Evolutionary conservation across 1,140 invertebrate genomes (phyloP), one percentile per base, ranked within the genome.

Genomic region (Drosophila tristis): DNA sequence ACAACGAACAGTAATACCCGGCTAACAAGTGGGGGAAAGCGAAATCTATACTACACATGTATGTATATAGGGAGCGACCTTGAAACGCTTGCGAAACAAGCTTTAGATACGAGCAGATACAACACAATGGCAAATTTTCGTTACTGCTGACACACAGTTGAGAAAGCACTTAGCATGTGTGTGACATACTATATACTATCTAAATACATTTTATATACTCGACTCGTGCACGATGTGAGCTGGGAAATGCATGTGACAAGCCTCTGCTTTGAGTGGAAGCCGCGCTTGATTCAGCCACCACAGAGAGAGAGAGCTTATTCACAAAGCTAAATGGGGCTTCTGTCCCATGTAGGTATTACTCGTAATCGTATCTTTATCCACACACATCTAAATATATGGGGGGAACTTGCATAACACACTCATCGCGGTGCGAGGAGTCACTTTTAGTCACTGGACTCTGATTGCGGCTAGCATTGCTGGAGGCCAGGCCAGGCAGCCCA

Each of bases 71-170:
- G 71, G 71, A 55, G 44, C 49, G 72, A 75, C 72, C 72, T 75
- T 75, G 72, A 66, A 74, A 75, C 56, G 72, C 72, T 74, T 74
- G 72, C 71, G 54, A 74, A 74, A 74, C 72, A 74, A 74, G 50
- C 68, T 42, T 26, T 39, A 59, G 29, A 74, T 66, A 74, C 29
- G 9, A 35, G 48, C 74, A 59, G 71, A 74, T 50, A 74, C 51
- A 74, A 74, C 58, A 65, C 66, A 23, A 57, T 54, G 43, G 55
- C 67, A 58, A 58, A 39, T 39, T 53, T 65, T 74, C 60, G 48
- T 63, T 63, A 64, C 60, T 74, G 60, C 74, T 75, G 72, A 75
- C 72, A 74, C 61, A 65, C 62, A 74, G 60, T 48, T 48, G 72
- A 55, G 72, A 74, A 74, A 65, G 45, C 51, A 57, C 61, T 74